A percentile compares a stretch with the other conserved stretches of the same genome.
Evolutionary conservation across 2,888 invertebrate genomes (phyloP).

Genomic region (Metellina segmentata): DNA sequence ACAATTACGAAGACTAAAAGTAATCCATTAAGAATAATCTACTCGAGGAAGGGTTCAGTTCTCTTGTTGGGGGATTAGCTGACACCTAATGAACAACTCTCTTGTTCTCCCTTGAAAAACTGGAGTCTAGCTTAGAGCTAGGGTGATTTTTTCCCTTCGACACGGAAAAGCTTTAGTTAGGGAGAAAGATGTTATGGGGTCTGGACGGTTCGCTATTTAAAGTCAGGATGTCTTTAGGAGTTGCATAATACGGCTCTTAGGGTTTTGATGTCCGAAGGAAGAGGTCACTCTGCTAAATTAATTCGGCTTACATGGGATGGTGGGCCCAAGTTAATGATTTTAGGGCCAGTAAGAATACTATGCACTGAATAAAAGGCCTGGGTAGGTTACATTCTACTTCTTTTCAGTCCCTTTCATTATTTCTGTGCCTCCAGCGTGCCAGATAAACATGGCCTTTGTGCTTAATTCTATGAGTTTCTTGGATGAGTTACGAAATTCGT

Average conservation of each 20-base stretch:
- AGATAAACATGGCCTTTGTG: no score
- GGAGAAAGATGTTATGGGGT: neutral
- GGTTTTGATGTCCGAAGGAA: neutral
- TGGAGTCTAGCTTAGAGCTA: conserved; percentile 39
- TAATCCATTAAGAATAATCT: conserved; percentile 74
- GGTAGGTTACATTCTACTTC: neutral
- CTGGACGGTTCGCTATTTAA: conserved; percentile 30
- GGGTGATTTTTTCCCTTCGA: conserved; percentile 20
- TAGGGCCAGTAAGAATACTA: neutral
- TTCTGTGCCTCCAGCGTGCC: neutral
- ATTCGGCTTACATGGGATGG: conserved; percentile 12
- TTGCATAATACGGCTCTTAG: conserved; percentile 28
- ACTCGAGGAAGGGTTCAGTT: conserved; percentile 42
- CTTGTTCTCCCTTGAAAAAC: conserved; percentile 58
- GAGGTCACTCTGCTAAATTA: conserved; percentile 27
- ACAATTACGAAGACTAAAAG: conserved; percentile 68
- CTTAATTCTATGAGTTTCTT: no score
- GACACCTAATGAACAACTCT: conserved; percentile 51
- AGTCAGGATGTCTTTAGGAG: conserved; percentile 17
- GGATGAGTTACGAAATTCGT: no score
- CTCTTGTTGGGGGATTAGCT: conserved; percentile 61
- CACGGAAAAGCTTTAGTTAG: conserved; percentile 32
- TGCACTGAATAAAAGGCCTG: no score
- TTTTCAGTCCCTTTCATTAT: neutral
- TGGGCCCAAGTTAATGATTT: conserved; percentile 14